A percentile compares a stretch with the other conserved stretches of the same genome.
Conservation (phyloP, 2,888 invertebrate species). For the Panopea generosa region DNA sequence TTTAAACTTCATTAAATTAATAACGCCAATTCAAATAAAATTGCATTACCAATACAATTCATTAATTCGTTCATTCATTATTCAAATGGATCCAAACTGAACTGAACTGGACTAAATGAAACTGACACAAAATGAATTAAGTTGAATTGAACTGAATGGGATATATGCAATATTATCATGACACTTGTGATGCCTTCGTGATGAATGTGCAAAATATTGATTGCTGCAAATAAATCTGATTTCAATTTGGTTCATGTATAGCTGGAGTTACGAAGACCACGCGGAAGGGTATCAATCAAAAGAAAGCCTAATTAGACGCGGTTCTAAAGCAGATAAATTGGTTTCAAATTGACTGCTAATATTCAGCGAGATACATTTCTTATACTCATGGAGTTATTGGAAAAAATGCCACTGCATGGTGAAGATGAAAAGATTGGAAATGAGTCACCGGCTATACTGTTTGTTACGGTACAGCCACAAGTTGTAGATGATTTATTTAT, state of each 20-base stretch:
- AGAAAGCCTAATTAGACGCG: conserved; percentile 35
- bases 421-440: conserved; percentile 18
- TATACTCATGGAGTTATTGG: conserved; percentile 34
- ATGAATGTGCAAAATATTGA: conserved; percentile 12
- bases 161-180: no score
- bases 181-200: no score
- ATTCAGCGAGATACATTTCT: conserved; percentile 43
- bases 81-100: no score
- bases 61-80: no score
- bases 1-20: no score
- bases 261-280: conserved; percentile 29
- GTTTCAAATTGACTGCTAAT: conserved; percentile 62
- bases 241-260: conserved; percentile 33
- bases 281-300: conserved; percentile 38
- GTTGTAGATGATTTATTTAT: no score
- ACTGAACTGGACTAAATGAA: no score
- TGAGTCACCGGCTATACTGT: conserved; percentile 33
- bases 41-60: no score
- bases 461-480: not conserved
- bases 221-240: conserved; percentile 26
- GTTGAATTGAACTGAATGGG: no score
- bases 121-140: no score
- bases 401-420: conserved; percentile 27
- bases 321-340: conserved; percentile 56
- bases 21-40: no score